These are phyloP conservation scores for Allacma fusca DNA, from an alignment of 2,888 invertebrate species.

Conservation along the genomic window DNA sequence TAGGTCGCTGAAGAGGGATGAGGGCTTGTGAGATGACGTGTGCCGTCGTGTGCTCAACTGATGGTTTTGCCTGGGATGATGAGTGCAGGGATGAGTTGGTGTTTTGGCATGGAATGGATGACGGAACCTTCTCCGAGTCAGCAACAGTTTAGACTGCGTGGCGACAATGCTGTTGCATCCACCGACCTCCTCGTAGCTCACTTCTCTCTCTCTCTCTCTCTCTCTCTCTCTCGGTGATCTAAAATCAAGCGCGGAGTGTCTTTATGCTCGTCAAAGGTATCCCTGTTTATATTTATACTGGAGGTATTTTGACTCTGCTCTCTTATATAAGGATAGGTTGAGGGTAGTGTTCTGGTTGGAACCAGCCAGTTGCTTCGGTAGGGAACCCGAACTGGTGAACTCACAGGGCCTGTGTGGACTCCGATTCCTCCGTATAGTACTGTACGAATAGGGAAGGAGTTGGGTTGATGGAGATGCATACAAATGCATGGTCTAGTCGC, in stretches of 20 bases:
- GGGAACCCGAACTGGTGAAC: too few species aligned
- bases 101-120: neutral
- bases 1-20: neutral
- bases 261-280: too few species aligned
- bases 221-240: neutral
- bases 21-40: neutral
- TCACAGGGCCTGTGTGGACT: too few species aligned
- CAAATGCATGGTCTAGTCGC: too few species aligned
- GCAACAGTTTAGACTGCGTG: constrained; percentile 60
- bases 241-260: constrained; percentile 25
- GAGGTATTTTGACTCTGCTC: too few species aligned
- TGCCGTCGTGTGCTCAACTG: neutral
- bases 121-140: constrained; percentile 34
- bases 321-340: too few species aligned
- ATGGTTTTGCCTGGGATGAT: neutral
- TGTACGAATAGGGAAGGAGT: too few species aligned
- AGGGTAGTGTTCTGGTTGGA: too few species aligned
- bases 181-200: neutral
- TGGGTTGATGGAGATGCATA: too few species aligned
- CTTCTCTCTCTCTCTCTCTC: constrained; percentile 26
- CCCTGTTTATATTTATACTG: too few species aligned
- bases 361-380: too few species aligned
- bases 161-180: constrained; percentile 47
- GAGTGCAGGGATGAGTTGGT: constrained; percentile 6
- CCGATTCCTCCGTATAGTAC: too few species aligned